A percentile compares a stretch with the other conserved stretches of the same genome.
Evolutionary conservation across 2,888 invertebrate species (phyloP).

Genomic region (Cremastinae sp.): DNA sequence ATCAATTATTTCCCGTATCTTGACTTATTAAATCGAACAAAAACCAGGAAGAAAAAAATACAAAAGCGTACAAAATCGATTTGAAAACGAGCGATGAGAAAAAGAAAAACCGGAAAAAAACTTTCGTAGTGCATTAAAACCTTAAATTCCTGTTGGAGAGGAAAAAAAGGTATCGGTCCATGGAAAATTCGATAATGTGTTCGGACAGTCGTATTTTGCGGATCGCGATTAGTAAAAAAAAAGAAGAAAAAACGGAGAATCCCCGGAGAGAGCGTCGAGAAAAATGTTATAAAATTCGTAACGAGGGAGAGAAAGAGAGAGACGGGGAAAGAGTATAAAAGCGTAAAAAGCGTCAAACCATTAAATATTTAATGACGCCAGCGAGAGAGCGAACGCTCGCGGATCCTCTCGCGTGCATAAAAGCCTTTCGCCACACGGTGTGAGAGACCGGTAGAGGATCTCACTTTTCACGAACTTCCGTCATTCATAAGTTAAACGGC

Average conservation of each 20-base stretch:
- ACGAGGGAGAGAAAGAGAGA: not conserved
- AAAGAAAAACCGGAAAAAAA: constrained; percentile 8
- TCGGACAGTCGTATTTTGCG: constrained; percentile 32
- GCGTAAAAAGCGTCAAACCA: constrained; percentile 45
- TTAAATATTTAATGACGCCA: constrained; percentile 48
- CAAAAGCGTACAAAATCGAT: not conserved
- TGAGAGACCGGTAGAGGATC: constrained; percentile 33
- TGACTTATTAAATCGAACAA: too few relatives aligned
- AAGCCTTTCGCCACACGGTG: not conserved
- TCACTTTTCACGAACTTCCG: constrained; percentile 29
- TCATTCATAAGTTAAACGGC: constrained; percentile 53
- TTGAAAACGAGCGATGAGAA: not conserved
- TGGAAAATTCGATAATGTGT: constrained; percentile 13
- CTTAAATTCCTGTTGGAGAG: constrained; percentile 35
- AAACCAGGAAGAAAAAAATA: not conserved
- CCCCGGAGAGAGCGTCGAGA: not conserved
- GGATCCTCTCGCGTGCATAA: constrained; percentile 15
- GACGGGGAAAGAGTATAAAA: constrained; percentile 17
- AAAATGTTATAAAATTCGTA: constrained; percentile 20
- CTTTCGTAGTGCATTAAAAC: constrained; percentile 10
- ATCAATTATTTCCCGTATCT: too few relatives aligned
- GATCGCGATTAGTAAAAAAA: constrained; percentile 19
- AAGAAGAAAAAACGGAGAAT: constrained; percentile 3
- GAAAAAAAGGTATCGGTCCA: not conserved
- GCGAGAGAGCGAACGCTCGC: constrained; percentile 34